These are phyloP conservation scores for Xenotilapia longispinis DNA, from an alignment of 2,113 vertebrate genomes.

Conservation along the genomic window DNA sequence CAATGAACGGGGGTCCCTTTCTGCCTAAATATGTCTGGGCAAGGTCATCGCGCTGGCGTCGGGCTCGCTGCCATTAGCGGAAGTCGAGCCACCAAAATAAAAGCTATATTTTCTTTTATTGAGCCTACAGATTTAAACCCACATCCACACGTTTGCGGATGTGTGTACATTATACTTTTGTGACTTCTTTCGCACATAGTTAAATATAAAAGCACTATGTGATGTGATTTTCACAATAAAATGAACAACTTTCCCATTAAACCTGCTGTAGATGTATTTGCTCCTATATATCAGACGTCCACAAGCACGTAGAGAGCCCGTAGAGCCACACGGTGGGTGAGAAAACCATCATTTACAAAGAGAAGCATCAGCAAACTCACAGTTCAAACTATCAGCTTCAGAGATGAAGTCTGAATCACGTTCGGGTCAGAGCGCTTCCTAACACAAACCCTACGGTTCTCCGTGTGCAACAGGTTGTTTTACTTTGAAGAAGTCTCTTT, in stretches of 20 bases:
- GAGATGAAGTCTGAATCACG: neutral
- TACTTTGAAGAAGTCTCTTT: neutral
- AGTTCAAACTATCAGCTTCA: accelerated
- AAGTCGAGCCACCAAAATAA: neutral
- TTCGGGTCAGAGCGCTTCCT: neutral
- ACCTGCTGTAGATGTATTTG: neutral
- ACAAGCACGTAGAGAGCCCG: accelerated
- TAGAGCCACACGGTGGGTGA: neutral
- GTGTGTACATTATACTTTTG: neutral
- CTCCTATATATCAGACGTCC: neutral
- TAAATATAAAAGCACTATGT: accelerated
- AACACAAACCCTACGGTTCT: neutral
- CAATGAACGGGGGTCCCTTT: neutral
- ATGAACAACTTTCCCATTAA: neutral
- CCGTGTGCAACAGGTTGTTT: slow-evolving; percentile 42
- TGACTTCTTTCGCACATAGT: neutral
- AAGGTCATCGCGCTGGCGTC: slow-evolving; percentile 47
- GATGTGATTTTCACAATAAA: neutral
- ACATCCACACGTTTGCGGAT: neutral
- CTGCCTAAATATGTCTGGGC: slow-evolving; percentile 24
- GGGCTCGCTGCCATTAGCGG: neutral
- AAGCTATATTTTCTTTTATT: neutral
- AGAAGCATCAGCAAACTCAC: neutral
- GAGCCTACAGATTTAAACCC: neutral
- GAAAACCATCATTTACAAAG: neutral